Evolutionary conservation across 2,797 vertebrate genomes (phyloP), one percentile per base, ranked within the genome.

Genomic region (Pantherophis alleghaniensis): DNA sequence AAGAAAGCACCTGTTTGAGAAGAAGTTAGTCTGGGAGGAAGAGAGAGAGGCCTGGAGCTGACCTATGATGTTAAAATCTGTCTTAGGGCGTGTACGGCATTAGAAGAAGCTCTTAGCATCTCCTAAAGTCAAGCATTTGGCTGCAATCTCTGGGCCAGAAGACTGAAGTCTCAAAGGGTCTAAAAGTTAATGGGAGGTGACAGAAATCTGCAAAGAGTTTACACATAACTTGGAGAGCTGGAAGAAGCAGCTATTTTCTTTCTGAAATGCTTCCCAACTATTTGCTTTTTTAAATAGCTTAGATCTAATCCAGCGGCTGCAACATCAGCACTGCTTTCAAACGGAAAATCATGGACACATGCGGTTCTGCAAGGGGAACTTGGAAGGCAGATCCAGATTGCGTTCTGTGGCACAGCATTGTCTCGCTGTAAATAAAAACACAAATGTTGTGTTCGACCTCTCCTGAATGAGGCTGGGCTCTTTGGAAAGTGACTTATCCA

Each of bases 181-280:
- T 51, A 66, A 90, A 47, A 69, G n/a, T n/a, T 91, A 93, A 92
- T 32, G 47, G 0, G 0, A 26, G 13, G 28, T 2, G 88, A 79
- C 91, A 83, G n/a, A 53, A 95, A 61, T 87, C 90, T 13, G 79
- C 89, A 88, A 94, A 94, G 92, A 90, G 94, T 87, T 96, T 92
- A 90, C 86, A 59, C 89, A 53, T 79, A 56, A 61, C 86, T 87
- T 86, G 94, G 97, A 92, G 86, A 89, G 97, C 96, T 83, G 47
- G 92, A 95, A 95, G 94, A 89, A 93, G 61, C 92, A 95, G 87
- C 92, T 42, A 60, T 74, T 22, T 83, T 87, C 92, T 92, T 90
- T 95, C n/a, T 86, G 74, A 95, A 96, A 97, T 94, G 60, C 56
- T 93, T 96, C 94, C 95, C 96, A 97, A 95, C 94, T 96, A 96